Percentiles rank a stretch among this genome's conserved stretches.
Conservation (phyloP, 2,797 vertebrate genomes). For the Rhadinocentrus ornatus region DNA sequence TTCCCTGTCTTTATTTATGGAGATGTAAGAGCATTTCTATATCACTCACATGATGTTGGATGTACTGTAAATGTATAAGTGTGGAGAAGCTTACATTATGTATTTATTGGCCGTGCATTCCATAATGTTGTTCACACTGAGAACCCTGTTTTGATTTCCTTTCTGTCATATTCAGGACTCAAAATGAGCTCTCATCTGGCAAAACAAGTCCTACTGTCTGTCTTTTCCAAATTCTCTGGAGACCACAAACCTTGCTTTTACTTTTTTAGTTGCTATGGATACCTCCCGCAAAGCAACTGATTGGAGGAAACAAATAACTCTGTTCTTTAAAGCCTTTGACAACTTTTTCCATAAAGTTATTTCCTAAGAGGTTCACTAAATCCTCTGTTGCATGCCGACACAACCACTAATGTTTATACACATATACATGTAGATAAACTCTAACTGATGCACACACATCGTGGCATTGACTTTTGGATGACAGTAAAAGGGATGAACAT, state of each 20-base stretch:
- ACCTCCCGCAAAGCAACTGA: constrained; percentile 71
- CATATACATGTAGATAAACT: constrained; percentile 15
- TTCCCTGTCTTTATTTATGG: constrained; percentile 31
- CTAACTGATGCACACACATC: neutral
- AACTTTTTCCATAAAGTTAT: constrained; percentile 68
- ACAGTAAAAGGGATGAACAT: constrained; percentile 67
- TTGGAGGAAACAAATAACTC: constrained; percentile 74
- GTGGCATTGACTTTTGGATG: constrained; percentile 36
- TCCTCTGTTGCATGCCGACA: constrained; percentile 34
- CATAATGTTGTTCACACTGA: constrained; percentile 21
- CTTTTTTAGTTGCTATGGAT: constrained; percentile 82
- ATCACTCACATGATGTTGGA: constrained; percentile 37
- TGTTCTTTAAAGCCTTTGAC: constrained; percentile 67
- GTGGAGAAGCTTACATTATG: constrained; percentile 33
- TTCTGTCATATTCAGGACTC: constrained; percentile 60
- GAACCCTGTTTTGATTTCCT: constrained; percentile 52
- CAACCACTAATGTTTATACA: constrained; percentile 1
- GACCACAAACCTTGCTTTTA: constrained; percentile 79
- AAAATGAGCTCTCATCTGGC: constrained; percentile 65
- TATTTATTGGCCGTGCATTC: constrained; percentile 38
- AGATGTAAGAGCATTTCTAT: neutral
- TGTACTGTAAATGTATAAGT: constrained; percentile 26
- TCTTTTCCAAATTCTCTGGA: constrained; percentile 74
- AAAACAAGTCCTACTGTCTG: constrained; percentile 69
- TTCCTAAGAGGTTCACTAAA: constrained; percentile 36